Percentiles rank a stretch among this genome's conserved stretches.
Evolutionary conservation across 2,113 vertebrate species (phyloP).

Genomic region (Chloropsis cyanopogon): DNA sequence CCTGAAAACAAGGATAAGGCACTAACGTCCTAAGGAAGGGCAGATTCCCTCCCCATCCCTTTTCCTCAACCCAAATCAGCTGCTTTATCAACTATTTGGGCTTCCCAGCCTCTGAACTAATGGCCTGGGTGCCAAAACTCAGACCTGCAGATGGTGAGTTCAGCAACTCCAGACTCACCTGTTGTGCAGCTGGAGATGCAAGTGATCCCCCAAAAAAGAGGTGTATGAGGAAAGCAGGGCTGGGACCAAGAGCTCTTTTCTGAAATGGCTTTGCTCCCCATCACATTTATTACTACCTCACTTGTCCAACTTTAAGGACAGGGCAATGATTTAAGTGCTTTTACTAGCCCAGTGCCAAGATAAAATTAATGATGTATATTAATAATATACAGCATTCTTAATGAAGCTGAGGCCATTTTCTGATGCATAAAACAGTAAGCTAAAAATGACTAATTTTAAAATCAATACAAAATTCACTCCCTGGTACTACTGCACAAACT

Average conservation of each 20-base stretch:
- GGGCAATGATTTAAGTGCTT: conserved; percentile 19
- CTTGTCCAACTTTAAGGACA: conserved; percentile 1
- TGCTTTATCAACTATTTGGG: neutral
- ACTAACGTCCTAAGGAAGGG: neutral
- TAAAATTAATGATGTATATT: conserved; percentile 3
- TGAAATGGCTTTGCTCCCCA: neutral
- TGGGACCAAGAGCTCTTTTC: neutral
- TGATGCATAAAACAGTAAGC: conserved; percentile 41
- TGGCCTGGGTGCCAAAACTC: neutral
- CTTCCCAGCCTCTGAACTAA: neutral
- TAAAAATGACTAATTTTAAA: conserved; percentile 16
- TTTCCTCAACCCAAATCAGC: neutral
- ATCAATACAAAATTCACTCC: conserved; percentile 17
- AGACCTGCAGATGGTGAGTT: neutral
- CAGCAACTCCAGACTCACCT: neutral
- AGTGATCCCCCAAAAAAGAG: neutral
- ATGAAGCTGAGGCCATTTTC: conserved; percentile 28
- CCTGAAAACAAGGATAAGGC: neutral
- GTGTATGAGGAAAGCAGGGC: neutral
- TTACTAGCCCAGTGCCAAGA: conserved; percentile 19
- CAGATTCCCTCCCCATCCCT: neutral
- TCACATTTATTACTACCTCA: neutral
- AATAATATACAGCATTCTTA: neutral
- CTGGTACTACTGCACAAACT: neutral
- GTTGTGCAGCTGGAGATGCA: neutral